These are phyloP conservation scores for Graphium colonna DNA, from an alignment of 2,888 invertebrate species.

Conservation along the genomic window DNA sequence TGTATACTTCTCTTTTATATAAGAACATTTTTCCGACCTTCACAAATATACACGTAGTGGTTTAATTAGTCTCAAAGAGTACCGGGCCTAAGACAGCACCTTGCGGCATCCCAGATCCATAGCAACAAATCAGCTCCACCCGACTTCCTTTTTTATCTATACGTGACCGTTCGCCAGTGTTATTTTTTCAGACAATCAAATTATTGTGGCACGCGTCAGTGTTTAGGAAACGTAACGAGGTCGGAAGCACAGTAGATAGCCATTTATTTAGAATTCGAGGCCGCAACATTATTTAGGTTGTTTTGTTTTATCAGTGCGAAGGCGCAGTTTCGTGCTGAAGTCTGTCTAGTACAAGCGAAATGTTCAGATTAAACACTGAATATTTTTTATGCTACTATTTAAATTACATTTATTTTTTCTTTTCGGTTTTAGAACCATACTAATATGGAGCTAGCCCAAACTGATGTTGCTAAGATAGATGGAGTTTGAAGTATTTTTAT, in stretches of 20 bases:
- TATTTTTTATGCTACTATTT: background rate
- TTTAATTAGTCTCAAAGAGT: too few relatives aligned
- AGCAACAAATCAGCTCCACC: constrained; percentile 8
- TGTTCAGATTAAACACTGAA: constrained; percentile 50
- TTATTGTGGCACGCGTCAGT: constrained; percentile 44
- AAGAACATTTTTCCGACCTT: too few relatives aligned
- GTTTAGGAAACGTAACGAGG: constrained; percentile 72
- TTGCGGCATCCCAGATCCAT: background rate
- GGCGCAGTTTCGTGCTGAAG: constrained; percentile 65
- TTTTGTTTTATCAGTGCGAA: constrained; percentile 77
- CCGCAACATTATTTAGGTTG: constrained; percentile 72
- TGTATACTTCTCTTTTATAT: too few relatives aligned
- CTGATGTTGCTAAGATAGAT: too few relatives aligned
- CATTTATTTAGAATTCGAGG: constrained; percentile 77
- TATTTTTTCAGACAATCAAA: constrained; percentile 29
- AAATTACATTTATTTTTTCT: too few relatives aligned
- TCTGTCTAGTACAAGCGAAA: constrained; percentile 42
- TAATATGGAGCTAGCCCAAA: too few relatives aligned
- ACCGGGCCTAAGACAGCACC: background rate
- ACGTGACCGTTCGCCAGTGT: constrained; percentile 14
- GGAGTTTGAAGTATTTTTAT: too few relatives aligned
- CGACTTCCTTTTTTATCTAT: constrained; percentile 11
- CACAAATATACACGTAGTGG: too few relatives aligned
- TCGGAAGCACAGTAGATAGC: constrained; percentile 74
- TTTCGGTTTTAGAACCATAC: too few relatives aligned